Conservation (phyloP, 2,113 vertebrate species). For the Hippocampus guttulatus region DNA sequence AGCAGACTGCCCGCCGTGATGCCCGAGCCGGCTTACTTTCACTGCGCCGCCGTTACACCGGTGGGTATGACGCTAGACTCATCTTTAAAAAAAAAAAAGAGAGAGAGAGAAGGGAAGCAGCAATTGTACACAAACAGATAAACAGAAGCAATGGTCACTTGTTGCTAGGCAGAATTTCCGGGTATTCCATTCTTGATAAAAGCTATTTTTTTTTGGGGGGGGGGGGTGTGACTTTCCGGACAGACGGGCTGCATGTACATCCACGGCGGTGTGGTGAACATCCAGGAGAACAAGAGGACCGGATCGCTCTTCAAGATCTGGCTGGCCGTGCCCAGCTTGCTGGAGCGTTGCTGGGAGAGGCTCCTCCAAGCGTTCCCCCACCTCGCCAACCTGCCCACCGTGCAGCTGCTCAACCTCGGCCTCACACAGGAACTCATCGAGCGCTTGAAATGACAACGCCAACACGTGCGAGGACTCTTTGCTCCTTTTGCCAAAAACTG, state of each 20-base stretch:
- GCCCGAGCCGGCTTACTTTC: constrained; percentile 97
- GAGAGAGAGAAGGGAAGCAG: background rate
- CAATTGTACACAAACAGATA: background rate
- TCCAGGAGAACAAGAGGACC: constrained; percentile 95
- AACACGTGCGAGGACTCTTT: constrained; percentile 4
- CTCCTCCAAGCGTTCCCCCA: constrained; percentile 85
- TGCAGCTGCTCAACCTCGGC: constrained; percentile 91
- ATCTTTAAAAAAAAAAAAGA: background rate
- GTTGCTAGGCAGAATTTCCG: background rate
- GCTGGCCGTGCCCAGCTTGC: constrained; percentile 90
- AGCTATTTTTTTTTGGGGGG: background rate
- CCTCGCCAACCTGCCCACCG: constrained; percentile 77
- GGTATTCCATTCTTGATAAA: too few species aligned
- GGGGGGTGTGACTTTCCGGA: background rate
- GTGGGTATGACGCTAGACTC: constrained; percentile 66
- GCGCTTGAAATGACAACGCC: constrained; percentile 79
- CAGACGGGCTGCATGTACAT: constrained; percentile 98
- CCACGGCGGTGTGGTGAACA: constrained; percentile 95
- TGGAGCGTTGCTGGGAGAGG: constrained; percentile 97
- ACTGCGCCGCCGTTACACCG: constrained; percentile 95
- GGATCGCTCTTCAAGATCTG: constrained; percentile 97
- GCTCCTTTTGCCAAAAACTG: constrained; percentile 60
- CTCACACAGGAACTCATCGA: constrained; percentile 94
- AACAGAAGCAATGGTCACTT: background rate
- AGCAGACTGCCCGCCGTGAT: constrained; percentile 86